Conservation (phyloP, 2,113 vertebrate genomes). For the Chamaea fasciata region DNA sequence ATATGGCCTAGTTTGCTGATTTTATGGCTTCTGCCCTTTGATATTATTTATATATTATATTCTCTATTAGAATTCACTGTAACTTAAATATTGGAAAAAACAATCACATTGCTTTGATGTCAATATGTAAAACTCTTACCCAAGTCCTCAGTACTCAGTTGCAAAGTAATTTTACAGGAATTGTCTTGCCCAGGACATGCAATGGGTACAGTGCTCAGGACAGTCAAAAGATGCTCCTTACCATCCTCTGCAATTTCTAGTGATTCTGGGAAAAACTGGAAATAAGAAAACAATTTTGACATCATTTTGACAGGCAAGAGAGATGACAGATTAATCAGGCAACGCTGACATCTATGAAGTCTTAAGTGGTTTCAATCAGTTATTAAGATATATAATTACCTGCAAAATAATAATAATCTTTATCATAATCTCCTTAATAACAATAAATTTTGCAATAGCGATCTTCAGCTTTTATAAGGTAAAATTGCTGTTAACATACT, state of each 20-base stretch:
- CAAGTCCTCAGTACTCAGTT: conserved; percentile 69
- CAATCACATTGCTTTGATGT: neutral
- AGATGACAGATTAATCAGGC: neutral
- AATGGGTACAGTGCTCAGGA: conserved; percentile 78
- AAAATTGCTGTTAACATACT: neutral
- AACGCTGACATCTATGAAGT: neutral
- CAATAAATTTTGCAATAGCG: neutral
- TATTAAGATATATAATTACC: neutral
- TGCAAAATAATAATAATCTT: neutral
- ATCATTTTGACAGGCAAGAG: neutral
- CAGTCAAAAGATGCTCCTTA: conserved; percentile 70
- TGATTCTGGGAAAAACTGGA: conserved; percentile 77
- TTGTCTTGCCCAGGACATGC: neutral
- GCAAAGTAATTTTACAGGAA: conserved; percentile 74
- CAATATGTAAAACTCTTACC: conserved; percentile 41
- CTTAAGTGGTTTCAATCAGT: neutral
- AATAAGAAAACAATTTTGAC: neutral
- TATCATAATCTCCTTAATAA: neutral
- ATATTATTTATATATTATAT: neutral
- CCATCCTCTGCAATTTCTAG: conserved; percentile 77
- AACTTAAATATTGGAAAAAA: neutral
- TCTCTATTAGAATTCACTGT: neutral
- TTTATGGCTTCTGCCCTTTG: neutral
- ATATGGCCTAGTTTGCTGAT: neutral
- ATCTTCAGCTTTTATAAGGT: neutral